A percentile compares a stretch with the other conserved stretches of the same genome.
Conservation (phyloP, 2,888 invertebrate species). For the Papilio elwesi region DNA sequence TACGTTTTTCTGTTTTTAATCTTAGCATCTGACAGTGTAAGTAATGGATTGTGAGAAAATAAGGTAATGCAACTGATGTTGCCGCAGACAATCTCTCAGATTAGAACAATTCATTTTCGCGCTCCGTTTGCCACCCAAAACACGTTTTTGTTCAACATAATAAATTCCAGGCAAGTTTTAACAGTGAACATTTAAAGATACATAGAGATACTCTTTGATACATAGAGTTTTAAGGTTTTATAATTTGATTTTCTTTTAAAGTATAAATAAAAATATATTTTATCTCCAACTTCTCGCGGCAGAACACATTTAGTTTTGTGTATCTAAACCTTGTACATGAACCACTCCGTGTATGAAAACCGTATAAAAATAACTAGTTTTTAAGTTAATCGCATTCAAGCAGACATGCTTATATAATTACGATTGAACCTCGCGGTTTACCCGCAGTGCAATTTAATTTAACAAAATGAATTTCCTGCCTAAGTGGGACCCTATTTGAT, state of each 20-base stretch:
- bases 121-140: not conserved
- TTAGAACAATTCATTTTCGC: conserved; percentile 34
- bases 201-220: no score
- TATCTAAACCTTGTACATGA: not conserved
- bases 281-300: no score
- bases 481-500: no score
- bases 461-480: no score
- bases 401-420: no score
- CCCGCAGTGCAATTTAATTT: no score
- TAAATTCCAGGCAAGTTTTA: not conserved
- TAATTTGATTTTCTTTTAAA: not conserved
- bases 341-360: no score
- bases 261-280: no score
- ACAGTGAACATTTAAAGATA: not conserved
- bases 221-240: not conserved
- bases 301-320: not conserved
- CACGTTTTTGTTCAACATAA: not conserved
- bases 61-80: conserved; percentile 20
- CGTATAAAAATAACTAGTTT: no score
- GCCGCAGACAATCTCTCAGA: conserved; percentile 14
- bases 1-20: conserved; percentile 7
- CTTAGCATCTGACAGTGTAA: conserved; percentile 20
- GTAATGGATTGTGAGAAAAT: conserved; percentile 32
- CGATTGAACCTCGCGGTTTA: no score
- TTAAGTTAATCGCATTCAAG: no score